phyloP scores from a whole-genome alignment of 2,113 vertebrate genomes.

The zebrafish (Danio rerio) region GRCz12tu NC_133188.1:47218001-47218500 shows the following conservation, averaged over 20 bases:
- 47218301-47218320: background rate
- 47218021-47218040: no score
- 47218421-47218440: background rate
- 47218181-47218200: background rate
- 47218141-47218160: conserved; percentile 27
- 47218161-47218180: background rate
- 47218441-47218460: background rate
- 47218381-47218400: background rate
- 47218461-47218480: conserved; percentile 20
- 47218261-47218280: background rate
- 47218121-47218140: conserved; percentile 21
- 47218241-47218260: background rate
- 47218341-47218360: background rate
- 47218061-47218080: background rate
- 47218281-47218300: background rate
- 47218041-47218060: no score
- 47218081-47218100: no score
- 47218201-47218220: background rate
- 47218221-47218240: background rate
- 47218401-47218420: background rate
- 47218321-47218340: background rate
- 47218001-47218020: conserved; percentile 2
- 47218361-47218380: conserved; percentile 13
- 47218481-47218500: conserved; percentile 8
- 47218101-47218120: no score